Evolutionary conservation across 2,113 vertebrate genomes (phyloP).

Genomic region (Pionites leucogaster): DNA sequence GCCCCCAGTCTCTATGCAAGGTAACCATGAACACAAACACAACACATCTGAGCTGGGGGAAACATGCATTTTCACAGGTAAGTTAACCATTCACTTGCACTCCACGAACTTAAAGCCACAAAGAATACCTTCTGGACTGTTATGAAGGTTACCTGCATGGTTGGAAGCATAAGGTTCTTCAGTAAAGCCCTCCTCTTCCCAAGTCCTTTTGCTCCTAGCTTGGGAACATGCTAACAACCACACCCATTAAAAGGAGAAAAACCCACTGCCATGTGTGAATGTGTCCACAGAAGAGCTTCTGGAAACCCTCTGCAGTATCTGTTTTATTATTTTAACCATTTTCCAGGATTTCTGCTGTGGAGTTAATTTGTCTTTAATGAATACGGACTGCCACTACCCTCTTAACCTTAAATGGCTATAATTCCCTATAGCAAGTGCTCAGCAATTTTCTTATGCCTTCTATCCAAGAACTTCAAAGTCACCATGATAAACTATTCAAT

Average conservation of each 20-base stretch:
- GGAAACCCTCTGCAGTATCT: neutral
- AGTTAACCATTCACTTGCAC: neutral
- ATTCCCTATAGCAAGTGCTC: neutral
- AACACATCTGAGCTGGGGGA: neutral
- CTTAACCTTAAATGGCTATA: constrained; percentile 38
- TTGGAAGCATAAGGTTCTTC: neutral
- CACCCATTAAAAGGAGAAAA: neutral
- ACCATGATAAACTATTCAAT: constrained; percentile 28
- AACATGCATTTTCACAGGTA: neutral
- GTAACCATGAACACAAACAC: neutral
- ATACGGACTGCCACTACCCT: neutral
- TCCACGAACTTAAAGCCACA: neutral
- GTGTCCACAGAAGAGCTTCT: neutral
- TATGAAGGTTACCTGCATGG: neutral
- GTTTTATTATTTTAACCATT: neutral
- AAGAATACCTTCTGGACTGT: neutral
- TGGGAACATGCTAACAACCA: neutral
- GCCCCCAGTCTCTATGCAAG: neutral
- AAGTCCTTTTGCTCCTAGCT: neutral
- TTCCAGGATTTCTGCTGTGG: neutral
- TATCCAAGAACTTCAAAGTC: constrained; percentile 55
- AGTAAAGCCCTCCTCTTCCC: neutral
- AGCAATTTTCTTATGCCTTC: constrained; percentile 14
- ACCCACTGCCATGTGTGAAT: neutral
- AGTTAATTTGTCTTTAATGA: constrained; percentile 9